These are phyloP conservation scores for Phoxinus dragarum DNA, from an alignment of 2,797 vertebrate genomes.

Conservation along the genomic window DNA sequence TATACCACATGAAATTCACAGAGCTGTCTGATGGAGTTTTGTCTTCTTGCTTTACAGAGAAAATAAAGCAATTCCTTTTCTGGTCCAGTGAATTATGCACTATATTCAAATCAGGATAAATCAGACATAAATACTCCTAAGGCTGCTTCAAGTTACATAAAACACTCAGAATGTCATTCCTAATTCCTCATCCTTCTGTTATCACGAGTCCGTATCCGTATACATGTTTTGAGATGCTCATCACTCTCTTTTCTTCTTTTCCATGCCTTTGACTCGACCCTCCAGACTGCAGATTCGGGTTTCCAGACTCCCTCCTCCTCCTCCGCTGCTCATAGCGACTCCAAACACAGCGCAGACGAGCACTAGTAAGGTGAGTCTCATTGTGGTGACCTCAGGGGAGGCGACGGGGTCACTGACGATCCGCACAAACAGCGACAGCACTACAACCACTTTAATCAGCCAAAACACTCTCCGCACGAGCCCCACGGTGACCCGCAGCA, in stretches of 20 bases:
- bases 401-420: conserved; percentile 72
- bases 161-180: neutral
- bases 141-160: neutral
- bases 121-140: neutral
- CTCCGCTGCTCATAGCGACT: conserved; percentile 59
- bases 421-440: conserved; percentile 76
- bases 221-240: neutral
- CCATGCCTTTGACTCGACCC: conserved; percentile 71
- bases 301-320: conserved; percentile 61
- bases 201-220: neutral
- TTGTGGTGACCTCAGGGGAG: conserved; percentile 67
- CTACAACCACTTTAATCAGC: conserved; percentile 73
- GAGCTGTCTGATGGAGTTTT: neutral
- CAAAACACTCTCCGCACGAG: conserved; percentile 74
- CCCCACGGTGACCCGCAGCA: conserved; percentile 69
- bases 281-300: conserved; percentile 73
- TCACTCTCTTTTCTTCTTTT: conserved; percentile 55
- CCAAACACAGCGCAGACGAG: conserved; percentile 70
- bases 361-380: conserved; percentile 74
- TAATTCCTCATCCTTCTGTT: neutral
- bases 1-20: neutral
- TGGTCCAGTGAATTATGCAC: neutral
- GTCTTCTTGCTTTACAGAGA: neutral
- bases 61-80: too few species aligned
- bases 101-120: neutral